Percentiles rank a stretch among this genome's conserved stretches.
phyloP scores from a whole-genome alignment of 92 coral and sea anemone genomes.

The Phenganax stokvisi region DNA sequence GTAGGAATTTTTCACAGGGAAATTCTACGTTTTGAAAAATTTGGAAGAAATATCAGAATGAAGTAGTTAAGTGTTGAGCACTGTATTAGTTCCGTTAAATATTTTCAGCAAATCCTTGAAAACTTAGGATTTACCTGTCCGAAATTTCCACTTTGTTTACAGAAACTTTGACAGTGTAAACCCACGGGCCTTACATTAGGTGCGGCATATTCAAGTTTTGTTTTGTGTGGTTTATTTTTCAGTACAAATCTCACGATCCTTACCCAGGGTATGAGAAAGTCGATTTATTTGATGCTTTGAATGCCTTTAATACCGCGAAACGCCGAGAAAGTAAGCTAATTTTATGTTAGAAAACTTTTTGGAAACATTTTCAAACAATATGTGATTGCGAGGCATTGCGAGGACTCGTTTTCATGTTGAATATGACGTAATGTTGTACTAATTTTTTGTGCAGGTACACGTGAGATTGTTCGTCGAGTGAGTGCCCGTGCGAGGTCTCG shows the following conservation, averaged over 20 bases:
- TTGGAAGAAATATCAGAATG: too few species aligned
- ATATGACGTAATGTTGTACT: background rate
- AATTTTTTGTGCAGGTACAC: background rate
- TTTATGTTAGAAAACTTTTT: background rate
- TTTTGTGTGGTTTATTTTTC: background rate
- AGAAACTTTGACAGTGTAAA: too few species aligned
- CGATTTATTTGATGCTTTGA: slow-evolving; percentile 39
- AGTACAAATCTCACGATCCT: slow-evolving; percentile 34
- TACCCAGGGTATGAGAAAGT: slow-evolving; percentile 33
- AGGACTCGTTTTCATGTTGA: background rate
- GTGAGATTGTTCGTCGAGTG: slow-evolving; percentile 29
- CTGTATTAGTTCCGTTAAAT: too few species aligned
- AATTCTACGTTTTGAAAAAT: too few species aligned
- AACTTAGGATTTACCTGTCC: too few species aligned
- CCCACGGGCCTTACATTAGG: background rate
- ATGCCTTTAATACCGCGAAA: slow-evolving; percentile 33
- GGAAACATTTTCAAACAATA: background rate
- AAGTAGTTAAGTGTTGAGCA: too few species aligned
- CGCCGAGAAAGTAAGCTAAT: slow-evolving; percentile 2
- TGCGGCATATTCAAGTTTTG: background rate
- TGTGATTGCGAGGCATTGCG: background rate
- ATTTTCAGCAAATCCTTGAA: too few species aligned
- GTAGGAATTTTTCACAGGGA: too few species aligned
- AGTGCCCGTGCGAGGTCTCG: slow-evolving; percentile 24
- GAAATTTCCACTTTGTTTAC: too few species aligned